Percentiles rank a stretch among this genome's conserved stretches.
These are phyloP conservation scores for Catamblyrhynchus diadema DNA, from an alignment of 2,797 vertebrate genomes.

Conservation along the genomic window DNA sequence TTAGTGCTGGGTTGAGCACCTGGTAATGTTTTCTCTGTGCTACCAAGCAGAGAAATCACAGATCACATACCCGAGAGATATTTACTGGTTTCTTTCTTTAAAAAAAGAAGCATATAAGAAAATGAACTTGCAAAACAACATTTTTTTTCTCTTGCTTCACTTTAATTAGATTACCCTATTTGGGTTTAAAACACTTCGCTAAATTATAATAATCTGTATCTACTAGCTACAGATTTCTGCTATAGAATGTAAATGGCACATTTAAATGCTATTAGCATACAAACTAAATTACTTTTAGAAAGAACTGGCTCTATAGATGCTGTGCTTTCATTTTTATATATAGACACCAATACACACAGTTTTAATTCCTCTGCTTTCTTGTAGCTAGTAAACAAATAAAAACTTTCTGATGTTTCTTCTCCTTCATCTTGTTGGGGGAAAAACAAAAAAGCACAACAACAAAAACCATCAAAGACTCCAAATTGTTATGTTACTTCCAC, in stretches of 20 bases:
- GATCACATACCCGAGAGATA: neutral
- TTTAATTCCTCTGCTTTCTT: neutral
- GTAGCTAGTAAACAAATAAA: neutral
- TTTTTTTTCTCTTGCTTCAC: neutral
- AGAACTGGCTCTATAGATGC: neutral
- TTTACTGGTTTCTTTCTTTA: neutral
- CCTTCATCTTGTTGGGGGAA: neutral
- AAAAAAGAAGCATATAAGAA: neutral
- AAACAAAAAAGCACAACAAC: neutral
- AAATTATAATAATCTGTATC: neutral
- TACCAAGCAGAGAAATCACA: neutral
- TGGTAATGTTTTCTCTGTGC: neutral
- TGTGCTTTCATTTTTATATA: neutral
- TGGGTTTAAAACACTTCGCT: neutral
- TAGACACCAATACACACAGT: neutral
- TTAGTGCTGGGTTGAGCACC: neutral
- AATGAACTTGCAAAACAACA: neutral
- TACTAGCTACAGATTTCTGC: neutral
- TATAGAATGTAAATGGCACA: neutral
- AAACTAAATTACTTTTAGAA: neutral
- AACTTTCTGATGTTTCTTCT: neutral
- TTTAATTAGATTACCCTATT: neutral
- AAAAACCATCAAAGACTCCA: neutral
- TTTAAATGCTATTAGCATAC: neutral
- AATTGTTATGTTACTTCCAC: neutral